Evolutionary conservation across 2,888 invertebrate species (phyloP).

Genomic region (Aphidoletes aphidimyza): DNA sequence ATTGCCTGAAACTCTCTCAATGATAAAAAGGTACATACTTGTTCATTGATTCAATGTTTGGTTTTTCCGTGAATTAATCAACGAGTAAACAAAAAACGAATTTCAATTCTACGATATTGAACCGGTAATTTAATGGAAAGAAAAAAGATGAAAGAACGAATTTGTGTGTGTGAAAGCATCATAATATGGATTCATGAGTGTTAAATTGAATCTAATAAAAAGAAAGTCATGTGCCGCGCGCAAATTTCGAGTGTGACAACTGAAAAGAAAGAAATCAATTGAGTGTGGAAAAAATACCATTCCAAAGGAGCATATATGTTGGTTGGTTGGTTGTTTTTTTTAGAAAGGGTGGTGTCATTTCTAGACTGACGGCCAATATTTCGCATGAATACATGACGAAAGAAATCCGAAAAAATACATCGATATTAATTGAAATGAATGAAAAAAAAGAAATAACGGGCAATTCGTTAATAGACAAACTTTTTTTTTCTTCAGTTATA

Average conservation of each 20-base stretch:
- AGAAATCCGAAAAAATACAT: not conserved
- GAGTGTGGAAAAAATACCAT: not conserved
- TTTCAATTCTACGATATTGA: not conserved
- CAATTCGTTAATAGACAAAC: slow-evolving; percentile 29
- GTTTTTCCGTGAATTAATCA: not conserved
- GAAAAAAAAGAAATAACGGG: not conserved
- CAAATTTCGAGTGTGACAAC: not conserved
- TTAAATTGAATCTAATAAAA: not conserved
- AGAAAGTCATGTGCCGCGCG: not conserved
- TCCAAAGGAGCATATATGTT: too few species aligned
- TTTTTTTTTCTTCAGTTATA: not conserved
- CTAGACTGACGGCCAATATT: too few species aligned
- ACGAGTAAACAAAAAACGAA: not conserved
- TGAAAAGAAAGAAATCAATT: not conserved
- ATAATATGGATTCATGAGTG: not conserved
- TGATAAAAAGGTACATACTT: too few species aligned
- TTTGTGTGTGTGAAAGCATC: not conserved
- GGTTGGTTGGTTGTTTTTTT: not conserved
- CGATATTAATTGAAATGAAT: not conserved
- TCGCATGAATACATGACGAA: not conserved
- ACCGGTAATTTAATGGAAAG: not conserved
- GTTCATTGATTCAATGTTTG: not conserved
- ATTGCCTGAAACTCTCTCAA: too few species aligned
- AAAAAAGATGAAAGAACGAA: not conserved
- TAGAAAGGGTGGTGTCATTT: slow-evolving; percentile 8